phyloP scores from a whole-genome alignment of 2,888 invertebrate species.

The Himalopsyche kuldschensis region DNA sequence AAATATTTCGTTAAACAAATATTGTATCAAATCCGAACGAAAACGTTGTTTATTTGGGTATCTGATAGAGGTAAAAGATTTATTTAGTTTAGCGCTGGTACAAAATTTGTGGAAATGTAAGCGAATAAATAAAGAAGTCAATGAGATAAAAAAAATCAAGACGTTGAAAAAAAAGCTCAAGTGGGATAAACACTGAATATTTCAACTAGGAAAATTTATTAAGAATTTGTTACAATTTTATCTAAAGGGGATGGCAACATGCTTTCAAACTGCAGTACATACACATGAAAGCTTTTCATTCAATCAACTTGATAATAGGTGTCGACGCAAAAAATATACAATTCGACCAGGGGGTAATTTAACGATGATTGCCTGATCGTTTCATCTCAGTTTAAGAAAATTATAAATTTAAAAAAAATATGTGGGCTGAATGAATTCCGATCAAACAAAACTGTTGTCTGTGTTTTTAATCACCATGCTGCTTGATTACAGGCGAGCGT shows the following conservation, averaged over 20 bases:
- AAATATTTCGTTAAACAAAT: neutral
- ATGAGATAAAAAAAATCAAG: neutral
- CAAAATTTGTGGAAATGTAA: neutral
- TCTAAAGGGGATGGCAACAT: neutral
- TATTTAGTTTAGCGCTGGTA: neutral
- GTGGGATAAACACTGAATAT: neutral
- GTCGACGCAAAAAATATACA: no score
- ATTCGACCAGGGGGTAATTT: no score
- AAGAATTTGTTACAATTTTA: neutral
- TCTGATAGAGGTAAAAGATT: neutral
- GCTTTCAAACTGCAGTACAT: neutral
- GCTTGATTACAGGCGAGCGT: no score
- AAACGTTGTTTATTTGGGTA: neutral
- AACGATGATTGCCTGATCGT: no score
- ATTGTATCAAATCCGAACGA: neutral
- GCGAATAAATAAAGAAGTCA: neutral
- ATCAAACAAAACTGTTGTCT: no score
- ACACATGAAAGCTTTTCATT: neutral
- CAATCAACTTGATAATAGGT: neutral
- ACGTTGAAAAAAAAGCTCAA: neutral
- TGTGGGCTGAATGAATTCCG: no score
- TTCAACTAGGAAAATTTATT: neutral
- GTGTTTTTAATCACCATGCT: no score
- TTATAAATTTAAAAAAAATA: no score
- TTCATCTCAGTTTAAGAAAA: no score